Percentiles rank a stretch among this genome's conserved stretches.
Conservation (phyloP, 2,888 invertebrate genomes). For the Chrysomela aeneicollis region DNA sequence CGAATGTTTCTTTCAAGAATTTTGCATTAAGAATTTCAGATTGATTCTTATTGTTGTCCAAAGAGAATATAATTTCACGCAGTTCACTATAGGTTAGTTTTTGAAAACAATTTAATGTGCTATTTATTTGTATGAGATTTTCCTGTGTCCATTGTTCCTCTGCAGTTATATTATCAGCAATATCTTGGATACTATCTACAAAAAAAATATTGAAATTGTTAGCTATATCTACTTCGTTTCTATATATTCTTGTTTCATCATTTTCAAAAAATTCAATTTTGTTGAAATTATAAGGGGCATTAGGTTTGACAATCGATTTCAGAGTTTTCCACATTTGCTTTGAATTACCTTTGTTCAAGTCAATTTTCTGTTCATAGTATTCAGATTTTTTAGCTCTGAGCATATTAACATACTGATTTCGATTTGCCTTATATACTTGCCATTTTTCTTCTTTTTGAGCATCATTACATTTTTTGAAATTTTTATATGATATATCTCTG, state of each 20-base stretch:
- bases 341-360: not conserved
- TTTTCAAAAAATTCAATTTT: not conserved
- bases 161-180: too few relatives aligned
- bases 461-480: too few relatives aligned
- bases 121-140: not conserved
- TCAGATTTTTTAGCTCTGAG: not conserved
- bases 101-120: not conserved
- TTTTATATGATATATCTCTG: too few relatives aligned
- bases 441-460: too few relatives aligned
- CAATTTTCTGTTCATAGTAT: slow-evolving; percentile 13
- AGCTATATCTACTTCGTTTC: too few relatives aligned
- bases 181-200: not conserved
- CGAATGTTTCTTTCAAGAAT: not conserved
- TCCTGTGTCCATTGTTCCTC: not conserved
- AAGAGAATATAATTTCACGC: not conserved
- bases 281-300: not conserved
- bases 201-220: not conserved
- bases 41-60: not conserved
- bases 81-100: too few relatives aligned
- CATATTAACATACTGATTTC: slow-evolving; percentile 2
- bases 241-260: not conserved
- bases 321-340: too few relatives aligned
- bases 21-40: not conserved
- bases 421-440: not conserved
- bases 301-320: not conserved